phyloP scores from a whole-genome alignment of 2,888 invertebrate genomes.

The Lepidonotus clava region DNA sequence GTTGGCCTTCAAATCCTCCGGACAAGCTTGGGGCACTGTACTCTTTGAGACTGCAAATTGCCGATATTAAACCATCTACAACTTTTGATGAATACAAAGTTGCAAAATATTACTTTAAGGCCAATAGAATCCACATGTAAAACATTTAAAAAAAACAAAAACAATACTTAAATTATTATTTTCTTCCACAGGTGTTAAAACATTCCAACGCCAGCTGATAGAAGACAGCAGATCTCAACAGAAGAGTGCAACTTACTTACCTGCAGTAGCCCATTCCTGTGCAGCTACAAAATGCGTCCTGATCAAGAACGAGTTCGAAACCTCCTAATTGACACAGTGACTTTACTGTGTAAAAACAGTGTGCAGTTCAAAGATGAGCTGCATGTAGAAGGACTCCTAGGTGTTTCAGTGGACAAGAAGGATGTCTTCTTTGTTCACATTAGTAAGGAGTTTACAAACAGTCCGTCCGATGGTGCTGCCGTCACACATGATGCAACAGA shows the following conservation, averaged over 20 bases:
- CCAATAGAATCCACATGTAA: too few relatives aligned
- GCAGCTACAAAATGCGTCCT: slow-evolving; percentile 52
- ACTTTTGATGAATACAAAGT: too few relatives aligned
- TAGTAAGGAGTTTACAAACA: slow-evolving; percentile 53
- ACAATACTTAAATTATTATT: not conserved
- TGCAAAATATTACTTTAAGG: too few relatives aligned
- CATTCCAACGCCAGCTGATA: slow-evolving; percentile 17
- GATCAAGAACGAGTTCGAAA: slow-evolving; percentile 55
- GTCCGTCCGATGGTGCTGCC: slow-evolving; percentile 48
- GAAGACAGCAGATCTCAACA: not conserved
- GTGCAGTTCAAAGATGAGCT: slow-evolving; percentile 52
- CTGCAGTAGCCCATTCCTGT: not conserved
- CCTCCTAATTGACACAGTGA: slow-evolving; percentile 57
- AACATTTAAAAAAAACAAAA: not conserved
- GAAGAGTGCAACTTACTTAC: not conserved
- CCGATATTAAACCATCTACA: not conserved
- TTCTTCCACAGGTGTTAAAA: slow-evolving; percentile 1
- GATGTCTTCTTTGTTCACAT: slow-evolving; percentile 59
- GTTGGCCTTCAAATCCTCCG: too few relatives aligned
- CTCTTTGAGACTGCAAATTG: not conserved
- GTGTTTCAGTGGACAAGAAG: slow-evolving; percentile 58
- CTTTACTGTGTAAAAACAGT: slow-evolving; percentile 55
- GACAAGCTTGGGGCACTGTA: not conserved
- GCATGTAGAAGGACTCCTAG: slow-evolving; percentile 58
- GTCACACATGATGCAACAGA: not conserved